Conservation (phyloP, 2,113 vertebrate genomes). For the Trichechus manatus region DNA sequence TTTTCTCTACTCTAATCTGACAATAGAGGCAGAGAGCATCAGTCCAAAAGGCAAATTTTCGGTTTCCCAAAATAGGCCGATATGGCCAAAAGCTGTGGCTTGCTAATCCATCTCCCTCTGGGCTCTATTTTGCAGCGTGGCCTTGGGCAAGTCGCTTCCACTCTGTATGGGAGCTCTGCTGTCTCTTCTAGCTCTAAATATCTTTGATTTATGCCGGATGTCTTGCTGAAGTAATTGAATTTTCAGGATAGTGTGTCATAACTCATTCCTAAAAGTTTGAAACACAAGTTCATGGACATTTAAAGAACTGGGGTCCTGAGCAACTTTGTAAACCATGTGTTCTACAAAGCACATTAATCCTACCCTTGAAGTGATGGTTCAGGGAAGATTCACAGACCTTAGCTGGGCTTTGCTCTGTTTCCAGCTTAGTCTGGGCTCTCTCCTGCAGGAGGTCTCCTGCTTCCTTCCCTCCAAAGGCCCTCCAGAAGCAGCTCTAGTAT, state of each 20-base stretch:
- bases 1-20: neutral
- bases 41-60: neutral
- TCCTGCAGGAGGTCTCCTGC: rapidly evolving
- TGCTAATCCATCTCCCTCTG: neutral
- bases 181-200: constrained; percentile 49
- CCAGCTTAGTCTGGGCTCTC: neutral
- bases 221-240: constrained; percentile 81
- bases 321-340: constrained; percentile 73
- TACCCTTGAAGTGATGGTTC: constrained; percentile 51
- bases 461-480: neutral
- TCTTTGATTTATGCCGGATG: constrained; percentile 77
- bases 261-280: constrained; percentile 80
- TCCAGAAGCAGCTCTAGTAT: rapidly evolving
- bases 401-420: neutral
- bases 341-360: neutral
- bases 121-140: neutral
- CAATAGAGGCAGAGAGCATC: neutral
- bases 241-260: constrained; percentile 74
- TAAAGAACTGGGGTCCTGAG: constrained; percentile 62
- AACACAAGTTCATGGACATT: constrained; percentile 74
- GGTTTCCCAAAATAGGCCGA: neutral
- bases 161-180: neutral
- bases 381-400: neutral
- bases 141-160: constrained; percentile 73
- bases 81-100: neutral